Percentiles rank a stretch among this genome's conserved stretches.
Evolutionary conservation across 2,113 vertebrate species (phyloP).

Genomic region (Cariama cristata): DNA sequence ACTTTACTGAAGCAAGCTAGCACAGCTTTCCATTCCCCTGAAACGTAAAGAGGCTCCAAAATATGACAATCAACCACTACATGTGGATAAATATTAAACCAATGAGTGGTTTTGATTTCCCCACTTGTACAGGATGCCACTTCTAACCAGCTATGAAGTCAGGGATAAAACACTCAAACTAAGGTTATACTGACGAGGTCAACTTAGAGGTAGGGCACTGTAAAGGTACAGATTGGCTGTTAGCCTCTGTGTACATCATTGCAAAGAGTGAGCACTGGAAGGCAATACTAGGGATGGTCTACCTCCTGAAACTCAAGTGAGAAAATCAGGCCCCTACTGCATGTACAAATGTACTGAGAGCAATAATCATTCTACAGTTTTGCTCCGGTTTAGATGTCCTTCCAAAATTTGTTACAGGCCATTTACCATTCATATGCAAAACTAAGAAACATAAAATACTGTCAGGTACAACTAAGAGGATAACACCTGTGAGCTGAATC

Average conservation of each 20-base stretch:
- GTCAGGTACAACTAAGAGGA: not conserved
- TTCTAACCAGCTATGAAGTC: not conserved
- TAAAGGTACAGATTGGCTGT: not conserved
- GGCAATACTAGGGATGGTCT: not conserved
- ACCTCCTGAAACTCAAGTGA: not conserved
- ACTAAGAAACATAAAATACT: not conserved
- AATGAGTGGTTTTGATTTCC: not conserved
- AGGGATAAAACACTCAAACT: not conserved
- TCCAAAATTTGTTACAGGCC: not conserved
- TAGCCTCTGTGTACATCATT: not conserved
- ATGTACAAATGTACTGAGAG: not conserved
- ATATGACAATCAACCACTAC: not conserved
- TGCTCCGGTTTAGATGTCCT: not conserved
- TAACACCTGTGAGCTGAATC: not conserved
- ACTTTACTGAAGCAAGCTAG: not conserved
- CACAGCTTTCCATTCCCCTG: not conserved
- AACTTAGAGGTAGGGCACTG: not conserved
- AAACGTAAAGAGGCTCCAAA: not conserved
- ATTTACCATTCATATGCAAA: not conserved
- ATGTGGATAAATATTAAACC: not conserved
- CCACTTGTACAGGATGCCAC: not conserved
- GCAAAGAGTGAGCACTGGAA: not conserved
- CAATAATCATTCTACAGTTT: not conserved
- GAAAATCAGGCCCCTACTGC: not conserved
- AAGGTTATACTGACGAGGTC: fast-evolving